Evolutionary conservation across 2,888 invertebrate genomes (phyloP), one percentile per base, ranked within the genome.

Genomic region (Nebria salina): DNA sequence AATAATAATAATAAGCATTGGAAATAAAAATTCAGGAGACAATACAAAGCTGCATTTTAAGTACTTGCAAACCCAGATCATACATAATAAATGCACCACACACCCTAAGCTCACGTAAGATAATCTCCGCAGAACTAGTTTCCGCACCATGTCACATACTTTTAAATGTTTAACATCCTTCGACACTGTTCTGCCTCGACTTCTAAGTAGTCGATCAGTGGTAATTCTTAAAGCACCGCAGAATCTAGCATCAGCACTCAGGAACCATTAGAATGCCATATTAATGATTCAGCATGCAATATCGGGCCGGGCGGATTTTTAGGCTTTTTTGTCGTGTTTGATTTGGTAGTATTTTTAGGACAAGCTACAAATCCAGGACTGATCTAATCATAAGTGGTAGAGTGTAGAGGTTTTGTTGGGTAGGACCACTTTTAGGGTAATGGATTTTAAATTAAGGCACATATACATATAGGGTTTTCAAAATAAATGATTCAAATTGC

Each of bases 151-250:
- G 54, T 54, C 54, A 54, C 54, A 8, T 54, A 54, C 72, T 72
- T 72, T 72, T 72, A 72, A 72, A 72, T 72, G 41, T 72, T 72
- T 72, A 4, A 72, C 72, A 72, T 42, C n/a, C 25, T 42, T 41
- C 72, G 34, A 2, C 34, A 34, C 34, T 34, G 4, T 34, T 34
- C 34, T 34, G 34, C 5, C 34, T 34, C 34, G 34, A 4, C 4
- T 34, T 5, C 34, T 34, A 34, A 34, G 34, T 34, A 34, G n/a
- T 72, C 72, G 72, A 42, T 72, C 34, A 72, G 34, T 72, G 41
- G n/a, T 72, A 72, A 72, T 41, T 72, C 72, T 34, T 15, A 72
- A 72, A 72, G 13, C 72, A 26, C 72, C 72, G 72, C 72, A 41
- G 34, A 68, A 68, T 34, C 25, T 26, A 15, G 68, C 68, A 26